Conservation (phyloP, 1,140 invertebrate species). For the Chironomus tepperi region DNA sequence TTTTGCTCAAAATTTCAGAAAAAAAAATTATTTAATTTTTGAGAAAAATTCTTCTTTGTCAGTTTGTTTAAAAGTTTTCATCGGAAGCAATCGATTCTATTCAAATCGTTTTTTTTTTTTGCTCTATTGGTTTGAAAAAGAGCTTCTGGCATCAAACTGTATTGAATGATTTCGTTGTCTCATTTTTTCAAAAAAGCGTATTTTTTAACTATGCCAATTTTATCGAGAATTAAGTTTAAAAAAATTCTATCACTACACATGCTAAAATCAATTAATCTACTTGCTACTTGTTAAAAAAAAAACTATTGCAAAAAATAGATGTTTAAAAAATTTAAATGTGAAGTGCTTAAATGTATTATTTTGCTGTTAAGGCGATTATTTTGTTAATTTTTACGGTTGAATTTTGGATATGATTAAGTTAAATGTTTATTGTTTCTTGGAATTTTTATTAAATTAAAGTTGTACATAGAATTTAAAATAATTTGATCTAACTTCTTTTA, state of each 20-base stretch:
- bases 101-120: background rate
- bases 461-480: too few species aligned
- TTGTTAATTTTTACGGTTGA: too few species aligned
- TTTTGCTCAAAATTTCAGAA: background rate
- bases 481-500: too few species aligned
- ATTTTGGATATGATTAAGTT: too few species aligned
- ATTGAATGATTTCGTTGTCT: background rate
- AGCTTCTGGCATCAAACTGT: background rate
- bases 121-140: too few species aligned
- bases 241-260: background rate
- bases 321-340: background rate
- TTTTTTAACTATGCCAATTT: slow-evolving; percentile 11
- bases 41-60: slow-evolving; percentile 22
- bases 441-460: too few species aligned
- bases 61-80: background rate
- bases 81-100: background rate
- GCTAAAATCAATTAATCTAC: background rate
- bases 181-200: background rate
- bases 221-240: background rate
- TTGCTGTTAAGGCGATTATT: too few species aligned
- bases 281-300: background rate
- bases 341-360: background rate
- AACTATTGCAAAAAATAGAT: background rate
- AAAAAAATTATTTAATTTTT: background rate
- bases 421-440: too few species aligned